phyloP scores from a whole-genome alignment of 2,797 vertebrate genomes.

The Pseudomugil tenellus region DNA sequence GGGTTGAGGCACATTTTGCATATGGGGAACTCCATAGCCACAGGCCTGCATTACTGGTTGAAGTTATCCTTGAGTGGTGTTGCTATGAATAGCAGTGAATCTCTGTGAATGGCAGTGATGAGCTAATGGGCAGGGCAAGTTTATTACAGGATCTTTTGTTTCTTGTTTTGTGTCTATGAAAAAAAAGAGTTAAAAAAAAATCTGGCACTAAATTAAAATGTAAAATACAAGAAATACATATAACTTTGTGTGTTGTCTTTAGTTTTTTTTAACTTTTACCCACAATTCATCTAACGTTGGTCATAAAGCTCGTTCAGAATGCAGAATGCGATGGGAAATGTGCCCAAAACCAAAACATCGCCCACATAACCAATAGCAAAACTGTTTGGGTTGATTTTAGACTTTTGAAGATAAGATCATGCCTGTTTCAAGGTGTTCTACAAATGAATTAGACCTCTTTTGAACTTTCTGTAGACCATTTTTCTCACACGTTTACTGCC shows the following conservation, averaged over 20 bases:
- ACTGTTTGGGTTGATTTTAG: no score
- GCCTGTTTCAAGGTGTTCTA: neutral
- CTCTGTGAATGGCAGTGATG: conserved; percentile 26
- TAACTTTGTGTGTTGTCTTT: neutral
- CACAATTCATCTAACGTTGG: neutral
- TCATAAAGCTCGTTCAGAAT: neutral
- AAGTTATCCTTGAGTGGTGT: conserved; percentile 43
- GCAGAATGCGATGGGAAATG: neutral
- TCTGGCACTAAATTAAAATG: neutral
- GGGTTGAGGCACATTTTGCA: conserved; percentile 32
- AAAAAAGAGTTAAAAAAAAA: no score
- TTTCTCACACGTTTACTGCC: neutral
- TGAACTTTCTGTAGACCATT: neutral
- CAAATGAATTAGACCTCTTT: neutral
- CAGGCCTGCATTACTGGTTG: conserved; percentile 38
- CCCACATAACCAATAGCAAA: neutral
- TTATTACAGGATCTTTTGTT: no score
- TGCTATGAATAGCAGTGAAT: conserved; percentile 57
- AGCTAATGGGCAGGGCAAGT: no score
- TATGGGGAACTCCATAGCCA: conserved; percentile 34
- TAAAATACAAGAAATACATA: neutral
- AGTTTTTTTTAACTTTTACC: neutral
- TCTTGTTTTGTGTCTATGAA: no score
- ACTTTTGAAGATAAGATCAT: neutral
- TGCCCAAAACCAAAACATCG: neutral